Conservation (phyloP, 2,113 vertebrate species). For the Synchiropus splendidus region DNA sequence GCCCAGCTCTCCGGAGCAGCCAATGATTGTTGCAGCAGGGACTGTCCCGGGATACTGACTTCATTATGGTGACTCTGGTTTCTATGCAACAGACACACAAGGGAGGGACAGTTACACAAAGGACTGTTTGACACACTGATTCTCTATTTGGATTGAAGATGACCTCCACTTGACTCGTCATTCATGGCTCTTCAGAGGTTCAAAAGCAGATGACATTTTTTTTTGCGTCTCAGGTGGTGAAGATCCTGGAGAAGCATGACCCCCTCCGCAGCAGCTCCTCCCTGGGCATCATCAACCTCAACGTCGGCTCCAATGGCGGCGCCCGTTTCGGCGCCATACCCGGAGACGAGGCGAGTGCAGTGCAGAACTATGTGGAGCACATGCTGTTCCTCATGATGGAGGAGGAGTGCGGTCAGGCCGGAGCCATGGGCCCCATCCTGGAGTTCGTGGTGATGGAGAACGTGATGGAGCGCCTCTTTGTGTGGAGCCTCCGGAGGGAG, state of each 20-base stretch:
- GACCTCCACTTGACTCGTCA: neutral
- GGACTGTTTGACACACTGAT: conserved; percentile 30
- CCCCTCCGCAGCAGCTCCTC: conserved; percentile 66
- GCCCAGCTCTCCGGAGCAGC: conserved; percentile 21
- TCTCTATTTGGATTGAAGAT: no score
- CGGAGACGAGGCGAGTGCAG: conserved; percentile 85
- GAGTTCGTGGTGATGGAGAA: conserved; percentile 97
- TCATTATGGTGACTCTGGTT: conserved; percentile 49
- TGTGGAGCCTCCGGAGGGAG: conserved; percentile 89
- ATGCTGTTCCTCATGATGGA: conserved; percentile 94
- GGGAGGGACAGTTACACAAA: conserved; percentile 42
- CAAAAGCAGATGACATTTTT: neutral
- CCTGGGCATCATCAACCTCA: conserved; percentile 31
- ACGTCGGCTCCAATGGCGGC: conserved; percentile 26
- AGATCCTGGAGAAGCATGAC: conserved; percentile 93
- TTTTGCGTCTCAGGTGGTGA: conserved; percentile 74
- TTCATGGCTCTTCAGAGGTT: neutral
- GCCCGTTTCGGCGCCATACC: conserved; percentile 73
- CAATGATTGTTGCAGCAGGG: conserved; percentile 50
- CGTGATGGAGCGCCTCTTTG: conserved; percentile 97
- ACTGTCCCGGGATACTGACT: conserved; percentile 47
- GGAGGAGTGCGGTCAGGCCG: conserved; percentile 77
- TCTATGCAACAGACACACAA: conserved; percentile 28
- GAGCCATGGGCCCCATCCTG: conserved; percentile 94
- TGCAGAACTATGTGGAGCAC: conserved; percentile 97